Percentiles rank a stretch among this genome's conserved stretches.
Evolutionary conservation across 1,140 invertebrate species (phyloP).

Genomic region (Lepidurus couesii): DNA sequence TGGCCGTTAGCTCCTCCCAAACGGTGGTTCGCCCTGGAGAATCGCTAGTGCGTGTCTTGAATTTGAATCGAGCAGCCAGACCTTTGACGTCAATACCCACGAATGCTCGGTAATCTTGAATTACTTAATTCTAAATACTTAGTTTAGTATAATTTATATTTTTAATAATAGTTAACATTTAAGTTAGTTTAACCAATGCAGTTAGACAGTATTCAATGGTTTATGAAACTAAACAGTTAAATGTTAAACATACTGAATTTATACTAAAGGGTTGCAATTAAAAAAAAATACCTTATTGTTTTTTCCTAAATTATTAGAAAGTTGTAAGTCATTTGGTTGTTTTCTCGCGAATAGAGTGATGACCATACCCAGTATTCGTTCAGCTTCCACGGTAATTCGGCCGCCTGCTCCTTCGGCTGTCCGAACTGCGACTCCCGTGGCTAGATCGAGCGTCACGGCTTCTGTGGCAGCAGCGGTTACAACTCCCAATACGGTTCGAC

Average conservation of each 20-base stretch:
- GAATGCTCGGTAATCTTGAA: neutral
- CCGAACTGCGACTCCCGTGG: constrained; percentile 22
- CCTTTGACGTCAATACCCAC: neutral
- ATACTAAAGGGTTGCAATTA: too few species aligned
- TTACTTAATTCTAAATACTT: too few species aligned
- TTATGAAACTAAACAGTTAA: too few species aligned
- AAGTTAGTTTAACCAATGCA: too few species aligned
- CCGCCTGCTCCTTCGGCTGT: constrained; percentile 11
- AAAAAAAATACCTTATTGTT: too few species aligned
- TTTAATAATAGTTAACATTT: too few species aligned
- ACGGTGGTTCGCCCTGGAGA: neutral
- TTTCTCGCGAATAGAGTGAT: neutral
- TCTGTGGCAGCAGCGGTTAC: neutral
- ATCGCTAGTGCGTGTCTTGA: neutral
- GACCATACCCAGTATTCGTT: constrained; percentile 4
- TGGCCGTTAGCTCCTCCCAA: neutral
- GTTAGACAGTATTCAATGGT: too few species aligned
- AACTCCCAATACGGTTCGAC: constrained; percentile 12
- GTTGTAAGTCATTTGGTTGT: neutral
- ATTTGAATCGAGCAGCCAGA: neutral
- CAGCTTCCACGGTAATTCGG: neutral
- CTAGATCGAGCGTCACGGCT: neutral
- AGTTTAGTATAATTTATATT: too few species aligned
- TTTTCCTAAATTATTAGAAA: neutral
- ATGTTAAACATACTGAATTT: too few species aligned